Conservation (phyloP, 2,797 vertebrate species). For the Lutjanus campechanus region DNA sequence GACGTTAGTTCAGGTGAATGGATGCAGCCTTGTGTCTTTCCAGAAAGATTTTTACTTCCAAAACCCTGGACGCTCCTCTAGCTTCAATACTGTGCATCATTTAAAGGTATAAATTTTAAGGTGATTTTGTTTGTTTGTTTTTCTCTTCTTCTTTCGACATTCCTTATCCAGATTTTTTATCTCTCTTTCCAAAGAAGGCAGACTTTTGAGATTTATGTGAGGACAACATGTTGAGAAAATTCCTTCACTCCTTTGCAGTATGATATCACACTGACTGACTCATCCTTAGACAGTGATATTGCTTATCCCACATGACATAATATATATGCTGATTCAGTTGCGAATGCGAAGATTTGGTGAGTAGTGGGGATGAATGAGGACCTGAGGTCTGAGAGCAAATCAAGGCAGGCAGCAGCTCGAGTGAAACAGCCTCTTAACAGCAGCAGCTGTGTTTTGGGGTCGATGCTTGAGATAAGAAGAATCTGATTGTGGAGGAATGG, state of each 20-base stretch:
- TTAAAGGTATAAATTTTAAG: too few species aligned
- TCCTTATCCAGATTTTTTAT: too few species aligned
- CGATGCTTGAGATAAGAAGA: neutral
- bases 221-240: neutral
- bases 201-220: neutral
- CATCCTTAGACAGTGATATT: neutral
- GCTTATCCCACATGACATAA: neutral
- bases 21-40: too few species aligned
- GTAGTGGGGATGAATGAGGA: neutral
- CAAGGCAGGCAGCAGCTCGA: neutral
- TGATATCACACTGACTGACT: neutral
- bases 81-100: neutral
- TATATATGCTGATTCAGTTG: neutral
- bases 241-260: neutral
- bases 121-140: too few species aligned
- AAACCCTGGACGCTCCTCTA: neutral
- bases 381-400: slow-evolving; percentile 10
- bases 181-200: neutral
- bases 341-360: neutral
- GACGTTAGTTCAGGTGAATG: too few species aligned
- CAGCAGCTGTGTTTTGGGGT: neutral
- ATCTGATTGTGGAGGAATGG: neutral
- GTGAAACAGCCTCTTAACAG: neutral
- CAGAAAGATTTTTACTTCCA: too few species aligned
- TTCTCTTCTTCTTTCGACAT: too few species aligned